Evolutionary conservation across 2,113 vertebrate genomes (phyloP).

Genomic region (Microcebus jonahi): DNA sequence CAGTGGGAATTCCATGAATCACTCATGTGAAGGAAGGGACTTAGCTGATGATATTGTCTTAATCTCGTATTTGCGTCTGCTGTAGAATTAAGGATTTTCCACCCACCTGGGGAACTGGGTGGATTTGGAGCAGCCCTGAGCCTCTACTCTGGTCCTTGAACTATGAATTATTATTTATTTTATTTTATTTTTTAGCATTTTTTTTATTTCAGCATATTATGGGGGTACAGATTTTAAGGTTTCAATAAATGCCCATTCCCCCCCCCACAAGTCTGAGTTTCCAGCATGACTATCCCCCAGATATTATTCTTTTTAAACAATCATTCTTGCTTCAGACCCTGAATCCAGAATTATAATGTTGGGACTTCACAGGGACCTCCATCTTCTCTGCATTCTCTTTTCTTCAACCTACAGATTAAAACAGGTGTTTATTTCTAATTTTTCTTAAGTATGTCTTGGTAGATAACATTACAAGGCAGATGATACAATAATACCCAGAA

Average conservation of each 20-base stretch:
- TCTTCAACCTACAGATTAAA: neutral
- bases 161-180: neutral
- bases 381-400: neutral
- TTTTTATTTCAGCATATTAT: no score
- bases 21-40: neutral
- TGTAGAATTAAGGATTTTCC: conserved; percentile 13
- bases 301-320: neutral
- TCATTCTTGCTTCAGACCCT: neutral
- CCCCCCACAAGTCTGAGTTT: no score
- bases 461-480: neutral
- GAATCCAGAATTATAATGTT: neutral
- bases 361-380: neutral
- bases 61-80: neutral
- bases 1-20: neutral
- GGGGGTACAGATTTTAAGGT: no score
- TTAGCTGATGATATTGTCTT: neutral
- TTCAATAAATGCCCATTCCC: no score
- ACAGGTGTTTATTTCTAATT: neutral
- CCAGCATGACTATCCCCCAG: no score
- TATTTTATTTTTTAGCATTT: no score
- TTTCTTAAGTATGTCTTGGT: neutral
- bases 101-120: neutral
- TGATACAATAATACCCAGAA: neutral
- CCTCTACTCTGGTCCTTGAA: neutral
- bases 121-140: neutral